Evolutionary conservation across 2,888 invertebrate species (phyloP), one percentile per base, ranked within the genome.

Genomic region (Ramazzottius varieornatus): DNA sequence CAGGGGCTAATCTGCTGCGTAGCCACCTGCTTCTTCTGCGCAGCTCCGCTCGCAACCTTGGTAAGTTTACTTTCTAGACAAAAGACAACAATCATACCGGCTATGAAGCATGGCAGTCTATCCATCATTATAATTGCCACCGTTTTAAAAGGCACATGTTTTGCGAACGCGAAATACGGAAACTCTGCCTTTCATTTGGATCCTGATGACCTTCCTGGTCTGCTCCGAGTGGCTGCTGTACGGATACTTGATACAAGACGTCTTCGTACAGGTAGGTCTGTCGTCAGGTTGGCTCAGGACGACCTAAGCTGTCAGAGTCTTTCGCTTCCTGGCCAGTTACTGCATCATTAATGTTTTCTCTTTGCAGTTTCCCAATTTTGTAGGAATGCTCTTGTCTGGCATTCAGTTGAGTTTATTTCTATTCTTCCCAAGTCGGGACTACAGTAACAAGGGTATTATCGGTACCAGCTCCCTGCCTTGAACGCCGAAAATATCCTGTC

Each of bases 21-120:
- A 24, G 54, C 54, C 4, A 54, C 54, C 4, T 54, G 54, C 54
- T 54, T 54, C 54, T 54, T 54, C 54, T 54, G 54, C 24, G 54
- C 54, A 54, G 54, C 54, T 54, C 54, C 54, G 20, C 29, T 54
- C 4, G 54, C 54, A 4, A 54, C 54, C 29, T 29, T 54, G 20
- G 54, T 54, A 29, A 54, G 54, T 13, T 20, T 40, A 8, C n/a
- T n/a, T n/a, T n/a, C n/a, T n/a, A n/a, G n/a, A n/a, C n/a, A n/a
- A n/a, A n/a, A n/a, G n/a, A n/a, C n/a, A n/a, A n/a, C n/a, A n/a
- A n/a, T n/a, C n/a, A n/a, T n/a, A n/a, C n/a, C n/a, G n/a, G n/a
- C n/a, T n/a, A n/a, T n/a, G n/a, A n/a, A n/a, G n/a, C n/a, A n/a
- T n/a, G n/a, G n/a, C n/a, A n/a, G n/a, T n/a, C n/a, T n/a, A n/a